These are phyloP conservation scores for Osmerus eperlanus DNA, from an alignment of 2,113 vertebrate genomes.

Conservation along the genomic window DNA sequence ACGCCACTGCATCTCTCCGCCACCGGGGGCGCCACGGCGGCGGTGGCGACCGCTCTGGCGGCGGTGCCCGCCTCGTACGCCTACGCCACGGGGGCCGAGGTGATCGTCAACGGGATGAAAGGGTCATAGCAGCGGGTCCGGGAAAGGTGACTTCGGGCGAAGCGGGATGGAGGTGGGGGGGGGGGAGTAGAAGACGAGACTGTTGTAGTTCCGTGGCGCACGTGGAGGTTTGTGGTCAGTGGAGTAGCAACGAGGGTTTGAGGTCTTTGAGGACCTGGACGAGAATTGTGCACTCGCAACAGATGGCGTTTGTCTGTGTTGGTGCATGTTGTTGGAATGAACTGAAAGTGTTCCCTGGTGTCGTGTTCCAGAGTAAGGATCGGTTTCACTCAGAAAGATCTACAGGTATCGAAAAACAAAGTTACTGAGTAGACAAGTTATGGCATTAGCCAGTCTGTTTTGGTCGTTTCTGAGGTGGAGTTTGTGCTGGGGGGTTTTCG, in stretches of 20 bases:
- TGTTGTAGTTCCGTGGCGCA: neutral
- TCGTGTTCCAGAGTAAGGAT: neutral
- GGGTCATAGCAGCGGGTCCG: slow-evolving; percentile 42
- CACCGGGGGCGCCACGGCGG: slow-evolving; percentile 63
- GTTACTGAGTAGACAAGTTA: neutral
- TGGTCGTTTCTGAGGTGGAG: too few relatives aligned
- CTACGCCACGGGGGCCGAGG: slow-evolving; percentile 65
- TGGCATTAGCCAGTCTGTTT: neutral
- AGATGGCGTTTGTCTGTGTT: slow-evolving; percentile 19
- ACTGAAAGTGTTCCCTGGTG: slow-evolving; percentile 30
- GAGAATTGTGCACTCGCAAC: slow-evolving; percentile 23
- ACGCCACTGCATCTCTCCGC: slow-evolving; percentile 67
- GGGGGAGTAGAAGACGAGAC: neutral
- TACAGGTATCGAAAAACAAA: neutral
- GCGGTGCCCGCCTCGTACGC: slow-evolving; percentile 62
- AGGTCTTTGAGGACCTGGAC: slow-evolving; percentile 58
- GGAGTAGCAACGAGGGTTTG: slow-evolving; percentile 32
- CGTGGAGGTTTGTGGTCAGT: neutral
- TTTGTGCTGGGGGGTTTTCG: too few relatives aligned
- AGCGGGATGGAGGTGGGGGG: too few relatives aligned
- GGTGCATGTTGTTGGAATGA: slow-evolving; percentile 31
- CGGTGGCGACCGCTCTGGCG: slow-evolving; percentile 69
- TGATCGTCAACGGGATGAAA: slow-evolving; percentile 83
- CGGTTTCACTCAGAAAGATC: neutral
- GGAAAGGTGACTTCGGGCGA: too few relatives aligned